Evolutionary conservation across 2,888 invertebrate genomes (phyloP).

Genomic region (Callyntrura sp.): DNA sequence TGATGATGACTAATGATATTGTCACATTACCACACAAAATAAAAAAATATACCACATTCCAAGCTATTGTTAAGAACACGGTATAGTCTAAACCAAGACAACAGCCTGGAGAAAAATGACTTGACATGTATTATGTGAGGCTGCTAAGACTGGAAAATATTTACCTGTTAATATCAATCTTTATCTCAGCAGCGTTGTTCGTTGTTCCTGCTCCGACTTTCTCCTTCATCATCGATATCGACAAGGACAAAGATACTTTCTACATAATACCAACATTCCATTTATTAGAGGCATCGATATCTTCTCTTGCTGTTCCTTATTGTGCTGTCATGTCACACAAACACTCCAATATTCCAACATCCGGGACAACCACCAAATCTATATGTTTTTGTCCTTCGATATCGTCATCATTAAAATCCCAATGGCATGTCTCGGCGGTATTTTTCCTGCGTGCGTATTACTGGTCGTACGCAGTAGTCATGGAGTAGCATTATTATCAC

Average conservation of each 20-base stretch:
- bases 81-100: neutral
- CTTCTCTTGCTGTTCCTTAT: neutral
- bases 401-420: slow-evolving; percentile 28
- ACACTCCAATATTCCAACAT: neutral
- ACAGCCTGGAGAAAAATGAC: too few species aligned
- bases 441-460: neutral
- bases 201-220: neutral
- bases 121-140: too few species aligned
- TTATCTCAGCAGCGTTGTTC: neutral
- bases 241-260: neutral
- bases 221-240: neutral
- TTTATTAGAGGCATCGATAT: neutral
- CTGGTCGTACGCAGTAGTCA: neutral
- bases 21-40: neutral
- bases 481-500: neutral
- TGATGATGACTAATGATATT: slow-evolving; percentile 13
- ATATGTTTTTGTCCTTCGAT: neutral
- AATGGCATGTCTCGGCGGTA: slow-evolving; percentile 9
- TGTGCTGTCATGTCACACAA: neutral
- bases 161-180: neutral
- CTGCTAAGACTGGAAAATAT: neutral
- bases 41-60: neutral
- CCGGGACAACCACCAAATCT: neutral
- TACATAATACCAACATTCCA: neutral
- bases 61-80: neutral